These are phyloP conservation scores for Steatocranus sp. DNA, from an alignment of 2,797 vertebrate species.

Conservation along the genomic window DNA sequence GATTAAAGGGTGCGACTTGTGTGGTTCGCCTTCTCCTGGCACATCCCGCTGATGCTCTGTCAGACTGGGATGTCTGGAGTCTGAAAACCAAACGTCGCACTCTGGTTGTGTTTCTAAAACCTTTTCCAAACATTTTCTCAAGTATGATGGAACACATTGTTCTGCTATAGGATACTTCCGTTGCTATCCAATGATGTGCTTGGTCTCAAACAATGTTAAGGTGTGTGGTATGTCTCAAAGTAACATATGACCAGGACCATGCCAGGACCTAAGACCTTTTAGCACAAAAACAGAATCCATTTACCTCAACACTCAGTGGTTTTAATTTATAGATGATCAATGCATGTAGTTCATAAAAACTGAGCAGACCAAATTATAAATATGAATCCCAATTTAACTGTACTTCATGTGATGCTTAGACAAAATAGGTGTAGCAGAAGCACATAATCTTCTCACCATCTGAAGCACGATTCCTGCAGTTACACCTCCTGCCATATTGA, in stretches of 20 bases:
- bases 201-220: not conserved
- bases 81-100: not conserved
- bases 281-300: not conserved
- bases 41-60: not conserved
- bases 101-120: not conserved
- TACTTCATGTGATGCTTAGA: not conserved
- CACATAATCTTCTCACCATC: slow-evolving; percentile 78
- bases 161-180: not conserved
- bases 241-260: not conserved
- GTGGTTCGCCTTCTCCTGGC: not conserved
- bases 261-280: not conserved
- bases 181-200: not conserved
- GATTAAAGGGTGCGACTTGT: not conserved
- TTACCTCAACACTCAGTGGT: not conserved
- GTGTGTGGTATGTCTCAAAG: not conserved
- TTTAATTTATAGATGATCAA: not conserved
- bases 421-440: not conserved
- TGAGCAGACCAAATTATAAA: not conserved
- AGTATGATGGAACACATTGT: not conserved
- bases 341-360: not conserved
- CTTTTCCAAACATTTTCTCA: not conserved
- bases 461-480: slow-evolving; percentile 84
- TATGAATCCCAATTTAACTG: not conserved
- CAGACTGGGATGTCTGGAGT: not conserved
- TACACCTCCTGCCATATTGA: slow-evolving; percentile 89